Conservation (phyloP, 2,888 invertebrate species). For the Chironomus riparius region DNA sequence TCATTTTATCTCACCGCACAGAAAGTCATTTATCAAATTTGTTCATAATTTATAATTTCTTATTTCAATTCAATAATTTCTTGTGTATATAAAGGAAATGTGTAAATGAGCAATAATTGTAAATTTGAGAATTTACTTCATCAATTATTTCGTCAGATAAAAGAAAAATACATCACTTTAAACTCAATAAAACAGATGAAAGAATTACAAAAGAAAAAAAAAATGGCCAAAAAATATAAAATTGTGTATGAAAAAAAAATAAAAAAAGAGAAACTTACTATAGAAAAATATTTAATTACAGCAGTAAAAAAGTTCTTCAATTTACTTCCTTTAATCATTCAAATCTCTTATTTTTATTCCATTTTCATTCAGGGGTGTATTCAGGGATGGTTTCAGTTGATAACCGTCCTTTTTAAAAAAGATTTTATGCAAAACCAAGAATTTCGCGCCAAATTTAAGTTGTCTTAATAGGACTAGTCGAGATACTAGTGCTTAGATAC, state of each 20-base stretch:
- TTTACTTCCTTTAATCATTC: not conserved
- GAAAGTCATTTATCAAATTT: not conserved
- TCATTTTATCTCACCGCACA: not conserved
- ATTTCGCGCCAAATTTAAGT: too few relatives aligned
- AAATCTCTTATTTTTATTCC: not conserved
- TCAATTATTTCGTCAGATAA: constrained; percentile 14
- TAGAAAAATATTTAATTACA: constrained; percentile 18
- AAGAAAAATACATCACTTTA: not conserved
- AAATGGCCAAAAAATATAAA: constrained; percentile 12
- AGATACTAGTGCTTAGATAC: too few relatives aligned
- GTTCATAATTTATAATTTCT: not conserved
- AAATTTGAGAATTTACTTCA: constrained; percentile 15
- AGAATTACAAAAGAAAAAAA: not conserved
- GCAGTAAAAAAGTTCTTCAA: not conserved
- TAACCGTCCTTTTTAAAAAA: too few relatives aligned
- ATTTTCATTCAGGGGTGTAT: not conserved
- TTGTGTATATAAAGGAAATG: constrained; percentile 21
- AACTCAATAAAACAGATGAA: not conserved
- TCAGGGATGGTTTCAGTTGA: too few relatives aligned
- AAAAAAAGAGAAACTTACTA: not conserved
- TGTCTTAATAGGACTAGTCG: too few relatives aligned
- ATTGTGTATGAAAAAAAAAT: not conserved
- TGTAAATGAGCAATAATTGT: constrained; percentile 27
- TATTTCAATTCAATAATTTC: not conserved
- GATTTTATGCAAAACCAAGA: too few relatives aligned